Conservation (phyloP, 2,888 invertebrate species). For the Polydrusus tereticollis region DNA sequence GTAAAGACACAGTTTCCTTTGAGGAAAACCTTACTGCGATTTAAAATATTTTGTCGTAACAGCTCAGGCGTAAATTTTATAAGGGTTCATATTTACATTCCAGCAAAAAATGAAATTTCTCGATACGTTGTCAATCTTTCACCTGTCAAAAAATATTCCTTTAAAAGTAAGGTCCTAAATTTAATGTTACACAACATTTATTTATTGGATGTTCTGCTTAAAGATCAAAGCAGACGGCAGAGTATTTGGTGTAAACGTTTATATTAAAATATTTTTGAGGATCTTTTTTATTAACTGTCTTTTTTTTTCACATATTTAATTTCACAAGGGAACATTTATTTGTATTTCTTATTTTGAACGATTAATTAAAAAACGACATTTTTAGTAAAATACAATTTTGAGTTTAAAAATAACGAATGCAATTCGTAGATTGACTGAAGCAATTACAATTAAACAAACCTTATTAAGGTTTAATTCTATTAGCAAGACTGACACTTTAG, state of each 20-base stretch:
- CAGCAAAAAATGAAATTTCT: neutral
- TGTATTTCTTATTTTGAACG: neutral
- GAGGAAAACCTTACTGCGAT: too few species aligned
- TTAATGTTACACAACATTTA: neutral
- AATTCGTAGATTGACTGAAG: neutral
- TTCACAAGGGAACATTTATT: neutral
- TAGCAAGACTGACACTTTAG: neutral
- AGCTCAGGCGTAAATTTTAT: too few species aligned
- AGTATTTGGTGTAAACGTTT: neutral
- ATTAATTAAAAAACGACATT: too few species aligned
- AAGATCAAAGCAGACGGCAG: neutral
- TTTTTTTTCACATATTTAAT: too few species aligned
- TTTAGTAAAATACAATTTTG: too few species aligned
- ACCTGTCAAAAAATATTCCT: neutral
- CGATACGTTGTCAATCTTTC: neutral
- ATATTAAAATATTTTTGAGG: neutral
- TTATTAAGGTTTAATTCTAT: neutral
- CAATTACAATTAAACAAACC: neutral
- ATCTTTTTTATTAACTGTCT: neutral
- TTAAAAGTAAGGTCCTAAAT: neutral
- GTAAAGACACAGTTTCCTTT: too few species aligned
- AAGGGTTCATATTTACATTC: neutral
- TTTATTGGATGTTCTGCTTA: neutral
- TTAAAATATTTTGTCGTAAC: too few species aligned
- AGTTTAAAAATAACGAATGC: neutral